A percentile compares a stretch with the other conserved stretches of the same genome.
phyloP scores from a whole-genome alignment of 2,113 vertebrate species.

The Cisticola juncidis region DNA sequence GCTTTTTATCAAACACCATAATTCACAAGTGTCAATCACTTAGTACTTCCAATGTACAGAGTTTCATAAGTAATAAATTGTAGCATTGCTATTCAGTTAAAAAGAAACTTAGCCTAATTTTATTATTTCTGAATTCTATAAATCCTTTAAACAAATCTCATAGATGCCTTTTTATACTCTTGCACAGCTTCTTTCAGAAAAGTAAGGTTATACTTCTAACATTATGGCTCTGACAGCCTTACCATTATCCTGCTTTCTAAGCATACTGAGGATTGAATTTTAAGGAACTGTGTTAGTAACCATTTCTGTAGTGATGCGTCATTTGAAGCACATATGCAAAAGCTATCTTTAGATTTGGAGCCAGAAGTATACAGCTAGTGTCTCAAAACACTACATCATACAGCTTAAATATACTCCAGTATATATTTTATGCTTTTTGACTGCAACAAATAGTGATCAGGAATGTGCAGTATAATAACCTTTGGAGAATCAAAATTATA shows the following conservation, averaged over 20 bases:
- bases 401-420: neutral
- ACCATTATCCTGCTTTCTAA: neutral
- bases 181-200: neutral
- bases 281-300: neutral
- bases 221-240: neutral
- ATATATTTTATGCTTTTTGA: neutral
- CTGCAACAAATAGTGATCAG: neutral
- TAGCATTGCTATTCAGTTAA: neutral
- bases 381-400: neutral
- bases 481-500: neutral
- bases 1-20: neutral
- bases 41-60: neutral
- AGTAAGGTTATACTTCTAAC: neutral
- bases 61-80: neutral
- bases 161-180: neutral
- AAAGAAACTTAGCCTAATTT: neutral
- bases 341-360: neutral
- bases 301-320: neutral
- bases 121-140: neutral
- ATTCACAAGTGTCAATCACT: neutral
- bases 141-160: neutral
- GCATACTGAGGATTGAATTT: neutral
- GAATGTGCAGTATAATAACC: neutral
- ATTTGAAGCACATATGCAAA: slow-evolving; percentile 8
- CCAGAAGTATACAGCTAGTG: neutral